These are phyloP conservation scores for Pyrrhosoma nymphula DNA, from an alignment of 2,888 invertebrate species.

Conservation along the genomic window DNA sequence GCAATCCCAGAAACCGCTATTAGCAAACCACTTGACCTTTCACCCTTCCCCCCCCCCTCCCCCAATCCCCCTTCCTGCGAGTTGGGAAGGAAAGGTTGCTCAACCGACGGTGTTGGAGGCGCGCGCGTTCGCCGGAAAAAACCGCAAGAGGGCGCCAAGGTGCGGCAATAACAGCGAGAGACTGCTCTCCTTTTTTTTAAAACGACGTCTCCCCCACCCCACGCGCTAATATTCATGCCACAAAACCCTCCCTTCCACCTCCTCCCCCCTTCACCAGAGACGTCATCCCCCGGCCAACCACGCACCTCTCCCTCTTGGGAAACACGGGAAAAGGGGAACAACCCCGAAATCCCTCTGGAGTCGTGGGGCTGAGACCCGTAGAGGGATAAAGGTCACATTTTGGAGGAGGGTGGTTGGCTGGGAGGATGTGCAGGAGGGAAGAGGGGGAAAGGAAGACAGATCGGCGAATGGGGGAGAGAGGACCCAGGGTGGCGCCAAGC, in stretches of 20 bases:
- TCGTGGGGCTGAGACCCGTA: background rate
- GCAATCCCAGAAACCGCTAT: background rate
- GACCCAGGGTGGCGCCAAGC: background rate
- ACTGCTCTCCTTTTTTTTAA: background rate
- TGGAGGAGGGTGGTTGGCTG: background rate
- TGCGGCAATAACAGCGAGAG: background rate
- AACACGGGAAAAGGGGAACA: background rate
- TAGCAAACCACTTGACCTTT: background rate
- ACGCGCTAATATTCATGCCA: slow-evolving; percentile 44
- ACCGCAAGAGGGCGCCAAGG: too few relatives aligned
- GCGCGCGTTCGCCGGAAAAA: background rate
- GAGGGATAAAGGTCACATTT: slow-evolving; percentile 57
- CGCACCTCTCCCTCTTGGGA: background rate
- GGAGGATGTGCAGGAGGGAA: background rate
- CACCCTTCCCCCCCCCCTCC: too few relatives aligned
- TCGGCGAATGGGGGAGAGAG: background rate
- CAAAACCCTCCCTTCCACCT: background rate
- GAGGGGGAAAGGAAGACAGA: background rate
- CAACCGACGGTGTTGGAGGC: background rate
- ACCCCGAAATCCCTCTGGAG: slow-evolving; percentile 16
- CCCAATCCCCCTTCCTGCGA: too few relatives aligned
- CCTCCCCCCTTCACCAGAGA: background rate
- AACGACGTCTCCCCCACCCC: background rate
- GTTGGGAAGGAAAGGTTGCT: background rate
- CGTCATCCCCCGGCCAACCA: background rate